phyloP scores from a whole-genome alignment of 2,888 invertebrate genomes.

The Coenonympha glycerion region DNA sequence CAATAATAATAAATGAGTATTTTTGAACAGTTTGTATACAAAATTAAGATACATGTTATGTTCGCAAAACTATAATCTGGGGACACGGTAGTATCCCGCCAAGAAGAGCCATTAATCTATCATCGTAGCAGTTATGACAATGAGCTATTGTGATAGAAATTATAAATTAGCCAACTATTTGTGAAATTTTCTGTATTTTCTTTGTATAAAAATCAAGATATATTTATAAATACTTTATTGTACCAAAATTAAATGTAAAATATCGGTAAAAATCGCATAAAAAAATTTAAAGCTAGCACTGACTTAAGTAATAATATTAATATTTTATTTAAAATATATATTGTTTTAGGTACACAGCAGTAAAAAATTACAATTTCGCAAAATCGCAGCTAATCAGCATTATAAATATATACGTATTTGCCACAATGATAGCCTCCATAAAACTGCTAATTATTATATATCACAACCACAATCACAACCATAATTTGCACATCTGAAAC shows the following conservation, averaged over 20 bases:
- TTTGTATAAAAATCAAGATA: background rate
- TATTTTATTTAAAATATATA: conserved; percentile 3
- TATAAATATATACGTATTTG: conserved; percentile 4
- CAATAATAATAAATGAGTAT: too few species aligned
- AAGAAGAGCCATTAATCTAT: too few species aligned
- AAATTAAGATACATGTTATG: too few species aligned
- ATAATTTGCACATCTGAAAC: conserved; percentile 27
- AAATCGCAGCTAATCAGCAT: background rate
- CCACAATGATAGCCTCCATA: conserved; percentile 9
- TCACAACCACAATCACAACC: conserved; percentile 29
- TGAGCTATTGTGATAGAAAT: too few species aligned
- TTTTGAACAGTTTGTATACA: too few species aligned
- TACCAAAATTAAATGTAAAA: conserved; percentile 18
- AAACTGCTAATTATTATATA: conserved; percentile 11
- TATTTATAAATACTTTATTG: conserved; percentile 24
- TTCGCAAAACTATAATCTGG: too few species aligned
- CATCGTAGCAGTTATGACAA: too few species aligned
- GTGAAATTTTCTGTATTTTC: too few species aligned
- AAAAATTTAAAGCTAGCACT: conserved; percentile 58
- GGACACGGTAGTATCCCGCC: too few species aligned
- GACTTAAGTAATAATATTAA: conserved; percentile 38
- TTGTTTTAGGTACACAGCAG: conserved; percentile 8
- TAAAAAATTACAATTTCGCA: conserved; percentile 1
- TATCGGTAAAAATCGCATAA: conserved; percentile 32
- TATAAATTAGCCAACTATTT: too few species aligned